Conservation (phyloP, 2,797 vertebrate species). For the Sebastes jordani region DNA sequence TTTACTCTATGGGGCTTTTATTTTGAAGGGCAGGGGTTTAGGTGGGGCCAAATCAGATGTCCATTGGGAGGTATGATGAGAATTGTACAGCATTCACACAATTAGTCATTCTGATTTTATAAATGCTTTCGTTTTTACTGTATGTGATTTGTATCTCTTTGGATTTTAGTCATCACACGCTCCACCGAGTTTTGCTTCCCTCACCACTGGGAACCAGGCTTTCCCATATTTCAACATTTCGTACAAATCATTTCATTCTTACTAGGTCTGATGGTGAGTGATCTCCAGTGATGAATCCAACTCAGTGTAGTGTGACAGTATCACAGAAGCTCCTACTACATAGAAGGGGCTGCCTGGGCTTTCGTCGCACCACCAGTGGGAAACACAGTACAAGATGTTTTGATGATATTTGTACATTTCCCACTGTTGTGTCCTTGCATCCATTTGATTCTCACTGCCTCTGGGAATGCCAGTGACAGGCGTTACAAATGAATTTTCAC, state of each 20-base stretch:
- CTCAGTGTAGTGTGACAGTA: conserved; percentile 38
- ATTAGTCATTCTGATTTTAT: background rate
- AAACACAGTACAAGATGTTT: conserved; percentile 36
- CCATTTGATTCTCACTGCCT: conserved; percentile 38
- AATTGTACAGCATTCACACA: too few species aligned
- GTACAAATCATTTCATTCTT: conserved; percentile 36
- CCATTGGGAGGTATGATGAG: too few species aligned
- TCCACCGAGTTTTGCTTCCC: conserved; percentile 12
- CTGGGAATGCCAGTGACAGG: conserved; percentile 32
- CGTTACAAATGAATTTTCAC: conserved; percentile 54
- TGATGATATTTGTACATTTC: conserved; percentile 54
- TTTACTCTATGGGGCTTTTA: too few species aligned
- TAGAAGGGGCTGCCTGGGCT: conserved; percentile 10
- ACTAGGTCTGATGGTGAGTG: conserved; percentile 30
- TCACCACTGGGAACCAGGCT: conserved; percentile 13
- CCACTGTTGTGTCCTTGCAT: conserved; percentile 39
- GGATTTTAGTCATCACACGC: conserved; percentile 9
- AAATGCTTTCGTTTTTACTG: background rate
- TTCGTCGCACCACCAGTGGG: conserved; percentile 17
- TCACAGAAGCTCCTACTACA: conserved; percentile 19
- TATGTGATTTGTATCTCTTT: conserved; percentile 19
- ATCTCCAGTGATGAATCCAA: conserved; percentile 48
- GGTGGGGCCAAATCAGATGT: too few species aligned
- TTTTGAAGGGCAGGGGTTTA: too few species aligned
- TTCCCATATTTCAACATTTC: conserved; percentile 38